Base-by-base conservation (phyloP, 1,140 invertebrate species). In the Hermetia illucens region DNA sequence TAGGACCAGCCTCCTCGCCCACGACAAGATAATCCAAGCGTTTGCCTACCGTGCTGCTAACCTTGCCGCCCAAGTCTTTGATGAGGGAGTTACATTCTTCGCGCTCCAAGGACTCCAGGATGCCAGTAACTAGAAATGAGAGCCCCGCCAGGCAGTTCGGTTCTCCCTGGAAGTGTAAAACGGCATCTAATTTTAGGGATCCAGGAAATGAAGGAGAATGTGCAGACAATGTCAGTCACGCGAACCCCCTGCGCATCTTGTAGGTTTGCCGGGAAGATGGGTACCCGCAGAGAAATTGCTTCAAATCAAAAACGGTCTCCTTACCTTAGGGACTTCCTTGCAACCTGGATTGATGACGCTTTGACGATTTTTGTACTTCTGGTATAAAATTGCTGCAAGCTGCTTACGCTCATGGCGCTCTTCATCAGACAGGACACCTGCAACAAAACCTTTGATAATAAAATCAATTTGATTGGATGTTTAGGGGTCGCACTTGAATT, bases 61-160 rank as follows among this genome's bases (percentile, higher is more conserved):
- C 68, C 57, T 74, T 74, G 1, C 89, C 91, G 17, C 88, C 86
- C 60, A 84, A 85, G 45, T 79, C 74, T 40, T 74, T 74, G 19
- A 93, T 76, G 9, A 90, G 58, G 16, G 69, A 70, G 29, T 72
- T 70, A 16, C 76, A 73, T 49, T 91, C 86, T 21, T 89, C 81
- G 21, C 81, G 67, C 52, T 91, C 86, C 45, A 95, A 68, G 0
- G 85, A 90, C 53, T 93, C 89, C 9, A 91, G 64, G 4, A 93
- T 80, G 16, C 91, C 91, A 41, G 87, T 92, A 30, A 89, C 62
- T 6, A 94, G 61, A 59, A 95, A 92, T 19, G 74, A 80, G 43
- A 83, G 58, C 36, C 81, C 79, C 36, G 73, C 70, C 3, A 93
- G 58, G 53, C 86, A 88, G 52, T 75, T 68, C 16, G 77, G 70